A percentile compares a stretch with the other conserved stretches of the same genome.
Conservation (phyloP, 2,797 vertebrate genomes). For the Enteromius radiatus region DNA sequence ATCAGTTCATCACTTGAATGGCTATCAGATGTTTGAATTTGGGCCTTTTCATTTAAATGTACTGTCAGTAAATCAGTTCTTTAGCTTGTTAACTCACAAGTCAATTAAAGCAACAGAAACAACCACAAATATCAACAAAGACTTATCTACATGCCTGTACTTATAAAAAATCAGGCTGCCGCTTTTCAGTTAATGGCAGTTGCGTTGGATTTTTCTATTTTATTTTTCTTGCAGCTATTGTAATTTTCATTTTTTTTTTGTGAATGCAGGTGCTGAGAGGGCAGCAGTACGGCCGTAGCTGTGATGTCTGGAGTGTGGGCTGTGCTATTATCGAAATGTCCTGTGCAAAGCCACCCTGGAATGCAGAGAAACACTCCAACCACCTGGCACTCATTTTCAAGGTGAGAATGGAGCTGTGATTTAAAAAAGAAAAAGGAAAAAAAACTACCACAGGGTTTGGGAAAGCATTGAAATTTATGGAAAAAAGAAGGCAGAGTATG, state of each 20-base stretch:
- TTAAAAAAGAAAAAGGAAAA: no score
- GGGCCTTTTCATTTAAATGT: background rate
- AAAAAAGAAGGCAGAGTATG: no score
- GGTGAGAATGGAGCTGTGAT: slow-evolving; percentile 66
- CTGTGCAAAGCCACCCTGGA: slow-evolving; percentile 91
- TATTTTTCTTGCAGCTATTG: background rate
- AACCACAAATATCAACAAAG: no score
- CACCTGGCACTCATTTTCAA: slow-evolving; percentile 92
- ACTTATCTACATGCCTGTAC: background rate
- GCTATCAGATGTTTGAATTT: background rate
- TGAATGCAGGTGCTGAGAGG: slow-evolving; percentile 83
- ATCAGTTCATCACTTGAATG: background rate
- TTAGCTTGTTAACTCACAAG: background rate
- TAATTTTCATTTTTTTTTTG: background rate
- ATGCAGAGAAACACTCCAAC: slow-evolving; percentile 91
- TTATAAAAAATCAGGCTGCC: background rate
- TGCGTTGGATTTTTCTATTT: background rate
- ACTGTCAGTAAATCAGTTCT: background rate
- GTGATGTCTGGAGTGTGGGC: slow-evolving; percentile 92
- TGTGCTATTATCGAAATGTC: slow-evolving; percentile 92
- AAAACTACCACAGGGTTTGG: background rate
- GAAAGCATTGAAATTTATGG: background rate
- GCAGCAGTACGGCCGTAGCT: slow-evolving; percentile 91
- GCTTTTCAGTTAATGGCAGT: background rate
- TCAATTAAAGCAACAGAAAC: background rate